A percentile compares a stretch with the other conserved stretches of the same genome.
Conservation (phyloP, 2,113 vertebrate species). For the Acanthisitta chloris region DNA sequence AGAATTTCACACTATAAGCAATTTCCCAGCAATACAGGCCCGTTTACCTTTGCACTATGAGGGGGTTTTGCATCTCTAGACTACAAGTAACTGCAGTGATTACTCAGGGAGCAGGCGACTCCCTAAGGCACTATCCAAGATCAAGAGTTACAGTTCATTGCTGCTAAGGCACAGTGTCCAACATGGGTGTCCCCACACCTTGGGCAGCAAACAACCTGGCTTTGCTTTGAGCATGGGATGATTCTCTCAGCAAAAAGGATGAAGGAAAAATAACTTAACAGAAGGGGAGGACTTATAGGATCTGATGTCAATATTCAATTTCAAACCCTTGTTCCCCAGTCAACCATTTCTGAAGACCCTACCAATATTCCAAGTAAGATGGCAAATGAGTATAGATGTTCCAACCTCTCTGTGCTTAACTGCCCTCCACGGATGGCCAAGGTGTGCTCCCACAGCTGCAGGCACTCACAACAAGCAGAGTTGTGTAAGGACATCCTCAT, state of each 20-base stretch:
- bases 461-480: not conserved
- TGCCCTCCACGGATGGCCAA: not conserved
- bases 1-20: not conserved
- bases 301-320: not conserved
- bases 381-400: fast-evolving
- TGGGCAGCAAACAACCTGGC: not conserved
- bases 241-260: not conserved
- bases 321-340: not conserved
- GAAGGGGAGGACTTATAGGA: not conserved
- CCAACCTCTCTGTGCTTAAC: not conserved
- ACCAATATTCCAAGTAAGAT: fast-evolving
- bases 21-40: not conserved
- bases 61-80: not conserved
- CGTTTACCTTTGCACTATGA: not conserved
- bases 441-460: not conserved
- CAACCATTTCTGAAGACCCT: not conserved
- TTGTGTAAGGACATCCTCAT: not conserved
- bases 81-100: not conserved
- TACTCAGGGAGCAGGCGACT: not conserved
- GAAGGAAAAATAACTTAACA: not conserved
- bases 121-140: fast-evolving
- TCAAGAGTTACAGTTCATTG: not conserved
- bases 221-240: not conserved
- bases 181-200: not conserved
- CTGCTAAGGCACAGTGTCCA: not conserved